Conservation (phyloP, 2,113 vertebrate species). For the Chroicocephalus ridibundus region DNA sequence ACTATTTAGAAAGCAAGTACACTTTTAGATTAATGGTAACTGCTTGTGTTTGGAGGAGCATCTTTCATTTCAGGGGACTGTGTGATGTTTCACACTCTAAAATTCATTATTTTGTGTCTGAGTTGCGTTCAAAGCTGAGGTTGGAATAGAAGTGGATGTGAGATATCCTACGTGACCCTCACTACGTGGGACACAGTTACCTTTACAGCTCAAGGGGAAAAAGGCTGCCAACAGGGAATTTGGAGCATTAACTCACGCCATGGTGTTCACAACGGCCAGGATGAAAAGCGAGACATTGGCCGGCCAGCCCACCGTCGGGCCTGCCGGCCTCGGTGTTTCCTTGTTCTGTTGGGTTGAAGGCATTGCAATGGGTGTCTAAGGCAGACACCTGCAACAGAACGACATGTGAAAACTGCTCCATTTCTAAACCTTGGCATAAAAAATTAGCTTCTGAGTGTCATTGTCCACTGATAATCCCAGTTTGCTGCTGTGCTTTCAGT, state of each 20-base stretch:
- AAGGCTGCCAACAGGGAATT: not conserved
- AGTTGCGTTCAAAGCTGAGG: not conserved
- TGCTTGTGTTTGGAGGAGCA: not conserved
- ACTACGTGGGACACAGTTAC: accelerated
- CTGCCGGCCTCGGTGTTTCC: not conserved
- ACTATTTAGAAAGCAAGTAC: not conserved
- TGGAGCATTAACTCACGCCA: not conserved
- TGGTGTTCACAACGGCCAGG: not conserved
- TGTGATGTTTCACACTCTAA: not conserved
- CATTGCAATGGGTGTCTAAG: not conserved
- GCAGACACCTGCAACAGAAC: not conserved
- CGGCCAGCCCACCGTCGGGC: accelerated
- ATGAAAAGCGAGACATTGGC: not conserved
- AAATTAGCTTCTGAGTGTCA: not conserved
- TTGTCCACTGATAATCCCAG: not conserved
- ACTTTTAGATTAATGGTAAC: not conserved
- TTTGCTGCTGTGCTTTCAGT: not conserved
- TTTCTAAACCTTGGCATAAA: not conserved
- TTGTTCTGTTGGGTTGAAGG: not conserved
- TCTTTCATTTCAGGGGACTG: not conserved
- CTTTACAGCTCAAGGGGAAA: not conserved
- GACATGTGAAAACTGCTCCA: not conserved
- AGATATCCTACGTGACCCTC: not conserved
- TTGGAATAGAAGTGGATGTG: not conserved
- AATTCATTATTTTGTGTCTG: not conserved